Evolutionary conservation across 2,113 vertebrate species (phyloP).

Genomic region (Onychostruthus taczanowskii): DNA sequence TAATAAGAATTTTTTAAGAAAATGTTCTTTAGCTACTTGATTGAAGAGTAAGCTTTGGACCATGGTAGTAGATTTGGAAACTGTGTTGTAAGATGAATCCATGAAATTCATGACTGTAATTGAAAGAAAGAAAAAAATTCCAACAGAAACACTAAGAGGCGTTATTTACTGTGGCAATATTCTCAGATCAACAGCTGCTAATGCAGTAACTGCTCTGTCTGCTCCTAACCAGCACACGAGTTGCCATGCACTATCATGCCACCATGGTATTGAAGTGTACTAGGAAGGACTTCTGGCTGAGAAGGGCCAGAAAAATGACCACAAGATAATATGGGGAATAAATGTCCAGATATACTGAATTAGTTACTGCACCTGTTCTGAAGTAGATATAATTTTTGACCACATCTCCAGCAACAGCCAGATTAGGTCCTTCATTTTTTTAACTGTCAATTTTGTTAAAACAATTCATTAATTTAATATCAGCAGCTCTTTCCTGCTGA

Average conservation of each 20-base stretch:
- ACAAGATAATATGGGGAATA: not conserved
- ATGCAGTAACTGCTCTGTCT: not conserved
- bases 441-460: not conserved
- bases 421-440: not conserved
- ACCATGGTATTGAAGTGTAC: not conserved
- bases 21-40: not conserved
- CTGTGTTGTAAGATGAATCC: not conserved
- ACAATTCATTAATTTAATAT: not conserved
- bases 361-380: not conserved
- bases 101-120: not conserved
- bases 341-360: not conserved
- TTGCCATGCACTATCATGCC: not conserved
- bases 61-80: not conserved
- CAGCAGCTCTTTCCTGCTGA: not conserved
- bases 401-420: not conserved
- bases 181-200: not conserved
- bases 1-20: not conserved
- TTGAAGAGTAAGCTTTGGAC: not conserved
- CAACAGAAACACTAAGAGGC: not conserved
- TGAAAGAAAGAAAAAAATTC: not conserved
- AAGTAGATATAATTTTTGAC: not conserved
- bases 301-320: not conserved
- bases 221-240: not conserved
- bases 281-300: not conserved
- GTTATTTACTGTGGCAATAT: not conserved